Evolutionary conservation across 1,140 invertebrate species (phyloP), one percentile per base, ranked within the genome.

Genomic region (Drosophila chauvacae): DNA sequence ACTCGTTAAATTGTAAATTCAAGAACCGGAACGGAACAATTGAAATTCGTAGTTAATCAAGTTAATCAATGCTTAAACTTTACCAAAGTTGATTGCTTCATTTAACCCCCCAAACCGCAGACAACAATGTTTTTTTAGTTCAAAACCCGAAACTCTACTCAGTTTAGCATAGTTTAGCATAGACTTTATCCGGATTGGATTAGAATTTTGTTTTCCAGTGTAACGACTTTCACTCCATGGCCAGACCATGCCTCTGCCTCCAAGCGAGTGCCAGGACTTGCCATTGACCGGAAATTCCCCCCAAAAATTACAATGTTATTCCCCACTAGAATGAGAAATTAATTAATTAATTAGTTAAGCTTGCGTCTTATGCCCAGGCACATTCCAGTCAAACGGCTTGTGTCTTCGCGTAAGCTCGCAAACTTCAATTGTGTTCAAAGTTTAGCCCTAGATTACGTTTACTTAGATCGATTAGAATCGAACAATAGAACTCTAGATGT

Each of bases 81-180:
- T 90, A 90, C 85, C 85, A 90, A 90, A 90, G 85, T 90, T 90
- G 85, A 90, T 90, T 90, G 85, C 85, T 90, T 90, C 74, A 85
- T 90, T 85, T 71, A 41, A 66, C 44, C 39, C n/a, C 28, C 10
- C 5, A 0, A 11, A 55, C 14, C 44, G 26, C 42, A 57, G 18
- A 63, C 44, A 28, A 68, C 42, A 20, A 20, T 47, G 28, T 41
- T 63, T 66, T 60, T 80, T 23, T 23, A 23, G 23, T 23, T 23
- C 2, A 23, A 23, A 70, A 20, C 47, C 45, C 73, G 59, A 65
- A 50, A 65, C 70, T 58, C 48, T 45, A 58, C 18, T 11, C 48
- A 86, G 79, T 48, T 30, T 50, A 84, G 80, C 65, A 64, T 90
- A 88, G 85, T 55, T 78, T 66, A 78, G 74, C 56, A 11, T 85